A percentile compares a stretch with the other conserved stretches of the same genome.
These are phyloP conservation scores for Chrysocyon brachyurus DNA, from an alignment of 2,797 vertebrate genomes.

Conservation along the genomic window DNA sequence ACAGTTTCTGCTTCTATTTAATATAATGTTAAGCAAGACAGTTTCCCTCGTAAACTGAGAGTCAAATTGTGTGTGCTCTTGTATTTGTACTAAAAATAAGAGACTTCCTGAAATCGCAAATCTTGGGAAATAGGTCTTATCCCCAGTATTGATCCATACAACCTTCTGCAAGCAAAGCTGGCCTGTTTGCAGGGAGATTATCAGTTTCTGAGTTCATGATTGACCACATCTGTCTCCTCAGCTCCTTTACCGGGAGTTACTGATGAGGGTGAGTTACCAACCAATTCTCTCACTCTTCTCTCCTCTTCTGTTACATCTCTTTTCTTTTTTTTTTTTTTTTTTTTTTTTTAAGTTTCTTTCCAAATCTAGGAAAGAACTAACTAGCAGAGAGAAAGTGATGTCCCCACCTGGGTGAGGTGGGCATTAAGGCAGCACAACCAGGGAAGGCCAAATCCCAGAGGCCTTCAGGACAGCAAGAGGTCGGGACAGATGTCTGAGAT, in stretches of 20 bases:
- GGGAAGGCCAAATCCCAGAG: background rate
- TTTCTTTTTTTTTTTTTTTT: background rate
- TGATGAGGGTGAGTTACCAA: conserved; percentile 10
- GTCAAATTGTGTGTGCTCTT: background rate
- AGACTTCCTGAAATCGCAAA: background rate
- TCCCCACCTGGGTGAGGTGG: background rate
- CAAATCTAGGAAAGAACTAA: background rate
- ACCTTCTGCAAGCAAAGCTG: background rate
- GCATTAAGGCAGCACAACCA: background rate
- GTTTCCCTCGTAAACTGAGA: background rate
- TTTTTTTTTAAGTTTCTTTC: background rate
- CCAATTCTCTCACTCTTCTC: background rate
- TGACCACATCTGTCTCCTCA: background rate
- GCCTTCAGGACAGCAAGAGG: background rate
- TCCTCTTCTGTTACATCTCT: background rate
- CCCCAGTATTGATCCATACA: conserved; percentile 1
- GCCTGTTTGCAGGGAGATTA: background rate
- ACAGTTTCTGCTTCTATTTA: background rate
- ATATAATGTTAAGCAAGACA: background rate
- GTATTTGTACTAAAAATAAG: background rate
- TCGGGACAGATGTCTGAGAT: background rate
- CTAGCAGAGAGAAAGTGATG: background rate
- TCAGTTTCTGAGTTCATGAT: conserved; percentile 51
- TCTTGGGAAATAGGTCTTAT: conserved; percentile 38
- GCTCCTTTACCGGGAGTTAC: conserved; percentile 5